These are phyloP conservation scores for Coturnix japonica DNA, from an alignment of 2,113 vertebrate species.

Conservation along the genomic window DNA sequence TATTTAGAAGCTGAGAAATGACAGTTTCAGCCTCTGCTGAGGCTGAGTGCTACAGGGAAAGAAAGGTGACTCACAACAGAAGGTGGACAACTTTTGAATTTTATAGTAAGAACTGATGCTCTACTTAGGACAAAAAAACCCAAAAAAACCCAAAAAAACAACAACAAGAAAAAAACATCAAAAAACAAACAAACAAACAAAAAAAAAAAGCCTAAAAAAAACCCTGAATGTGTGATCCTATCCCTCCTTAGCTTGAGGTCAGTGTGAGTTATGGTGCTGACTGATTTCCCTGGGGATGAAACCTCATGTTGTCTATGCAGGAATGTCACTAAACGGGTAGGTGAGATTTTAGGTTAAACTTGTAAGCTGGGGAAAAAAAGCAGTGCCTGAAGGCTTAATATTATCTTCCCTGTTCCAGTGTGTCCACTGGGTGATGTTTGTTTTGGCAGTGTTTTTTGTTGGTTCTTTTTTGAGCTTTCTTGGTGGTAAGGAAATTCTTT, in stretches of 20 bases:
- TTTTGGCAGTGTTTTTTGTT: neutral
- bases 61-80: neutral
- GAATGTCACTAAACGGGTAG: neutral
- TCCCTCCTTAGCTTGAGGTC: fast-evolving
- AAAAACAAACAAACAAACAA: too few species aligned
- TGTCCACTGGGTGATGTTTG: neutral
- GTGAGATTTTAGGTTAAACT: neutral
- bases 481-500: neutral
- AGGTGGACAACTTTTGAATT: neutral
- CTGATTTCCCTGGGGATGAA: neutral
- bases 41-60: too few species aligned
- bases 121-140: neutral
- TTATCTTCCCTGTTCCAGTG: neutral
- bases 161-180: too few species aligned
- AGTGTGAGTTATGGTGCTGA: neutral
- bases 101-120: neutral
- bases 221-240: neutral
- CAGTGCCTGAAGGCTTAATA: neutral
- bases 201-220: too few species aligned
- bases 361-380: neutral
- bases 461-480: neutral
- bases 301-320: neutral
- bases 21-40: neutral
- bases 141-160: too few species aligned
- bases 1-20: neutral